Conservation (phyloP, 2,797 vertebrate species). For the Valencia hispanica region DNA sequence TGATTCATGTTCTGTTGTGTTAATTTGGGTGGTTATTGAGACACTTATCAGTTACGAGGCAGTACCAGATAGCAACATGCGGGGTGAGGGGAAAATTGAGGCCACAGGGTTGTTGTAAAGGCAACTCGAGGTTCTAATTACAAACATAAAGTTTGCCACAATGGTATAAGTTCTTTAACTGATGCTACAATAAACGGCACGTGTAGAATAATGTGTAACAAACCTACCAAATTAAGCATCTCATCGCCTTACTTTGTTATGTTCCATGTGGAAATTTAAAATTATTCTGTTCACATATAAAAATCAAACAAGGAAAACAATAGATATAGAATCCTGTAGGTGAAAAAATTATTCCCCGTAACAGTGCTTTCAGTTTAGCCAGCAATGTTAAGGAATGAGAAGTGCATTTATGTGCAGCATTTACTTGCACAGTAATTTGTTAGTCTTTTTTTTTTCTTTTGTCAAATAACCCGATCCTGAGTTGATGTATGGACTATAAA, state of each 20-base stretch:
- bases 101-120: constrained; percentile 36
- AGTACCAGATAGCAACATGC: constrained; percentile 34
- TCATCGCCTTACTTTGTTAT: neutral
- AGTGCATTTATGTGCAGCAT: constrained; percentile 6
- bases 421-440: constrained; percentile 7
- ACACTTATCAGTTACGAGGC: constrained; percentile 54
- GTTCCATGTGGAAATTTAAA: neutral
- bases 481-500: constrained; percentile 31
- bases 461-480: constrained; percentile 18
- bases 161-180: constrained; percentile 15
- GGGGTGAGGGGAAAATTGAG: constrained; percentile 21
- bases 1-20: constrained; percentile 46
- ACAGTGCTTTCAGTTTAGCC: neutral
- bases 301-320: neutral
- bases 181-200: constrained; percentile 19
- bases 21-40: constrained; percentile 43
- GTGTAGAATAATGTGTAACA: constrained; percentile 3
- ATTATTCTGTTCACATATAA: neutral
- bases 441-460: neutral
- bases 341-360: neutral
- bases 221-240: constrained; percentile 2
- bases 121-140: constrained; percentile 47
- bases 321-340: neutral
- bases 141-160: constrained; percentile 37
- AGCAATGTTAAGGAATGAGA: constrained; percentile 5